Evolutionary conservation across 2,888 invertebrate genomes (phyloP).

Genomic region (Noctua janthe): DNA sequence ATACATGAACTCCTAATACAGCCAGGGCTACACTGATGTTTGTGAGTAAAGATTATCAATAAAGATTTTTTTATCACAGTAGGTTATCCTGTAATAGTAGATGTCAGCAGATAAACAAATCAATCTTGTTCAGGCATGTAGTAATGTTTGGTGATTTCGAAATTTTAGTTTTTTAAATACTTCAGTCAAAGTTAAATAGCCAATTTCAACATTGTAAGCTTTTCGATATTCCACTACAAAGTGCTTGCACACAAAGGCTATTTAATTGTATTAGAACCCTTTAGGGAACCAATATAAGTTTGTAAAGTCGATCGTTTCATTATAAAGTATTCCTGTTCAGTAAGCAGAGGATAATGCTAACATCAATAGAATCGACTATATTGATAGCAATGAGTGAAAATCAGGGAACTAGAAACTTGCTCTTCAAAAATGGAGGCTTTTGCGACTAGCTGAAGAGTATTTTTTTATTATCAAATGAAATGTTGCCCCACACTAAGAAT

Average conservation of each 20-base stretch:
- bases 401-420: not conserved
- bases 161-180: not conserved
- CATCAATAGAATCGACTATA: constrained; percentile 7
- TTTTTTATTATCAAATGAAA: too few species aligned
- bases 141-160: not conserved
- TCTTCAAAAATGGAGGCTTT: not conserved
- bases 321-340: constrained; percentile 35
- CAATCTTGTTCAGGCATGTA: not conserved
- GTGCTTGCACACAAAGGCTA: constrained; percentile 27
- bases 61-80: not conserved
- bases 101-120: not conserved
- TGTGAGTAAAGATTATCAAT: too few species aligned
- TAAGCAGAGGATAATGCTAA: constrained; percentile 1
- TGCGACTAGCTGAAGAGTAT: not conserved
- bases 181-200: not conserved
- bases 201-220: not conserved
- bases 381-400: too few species aligned
- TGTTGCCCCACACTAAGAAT: too few species aligned
- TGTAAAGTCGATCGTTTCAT: constrained; percentile 37
- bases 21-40: too few species aligned
- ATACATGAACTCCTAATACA: too few species aligned
- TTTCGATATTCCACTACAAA: constrained; percentile 43
- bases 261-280: constrained; percentile 45
- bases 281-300: constrained; percentile 30
- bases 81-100: not conserved